Conservation (phyloP, 1,140 invertebrate species). For the Drosophila paulistorum region DNA sequence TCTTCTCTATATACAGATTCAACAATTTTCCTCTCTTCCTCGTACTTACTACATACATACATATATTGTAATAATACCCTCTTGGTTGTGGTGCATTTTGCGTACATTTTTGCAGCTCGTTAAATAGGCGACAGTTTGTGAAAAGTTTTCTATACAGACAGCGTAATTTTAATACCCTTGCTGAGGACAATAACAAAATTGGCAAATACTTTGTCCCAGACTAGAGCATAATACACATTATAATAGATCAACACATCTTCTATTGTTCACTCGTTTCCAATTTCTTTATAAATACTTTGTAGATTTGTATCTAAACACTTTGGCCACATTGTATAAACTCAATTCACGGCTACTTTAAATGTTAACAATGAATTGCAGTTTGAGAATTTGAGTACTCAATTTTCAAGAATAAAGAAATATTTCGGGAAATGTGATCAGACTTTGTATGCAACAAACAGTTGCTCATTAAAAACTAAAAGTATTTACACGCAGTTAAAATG, state of each 20-base stretch:
- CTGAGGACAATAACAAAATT: not conserved
- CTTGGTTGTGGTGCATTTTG: constrained; percentile 19
- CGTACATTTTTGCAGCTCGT: constrained; percentile 72
- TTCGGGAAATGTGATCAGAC: not conserved
- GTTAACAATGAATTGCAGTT: not conserved
- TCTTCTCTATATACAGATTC: constrained; percentile 39
- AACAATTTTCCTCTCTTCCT: constrained; percentile 31
- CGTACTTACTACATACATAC: constrained; percentile 2
- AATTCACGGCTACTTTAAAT: not conserved
- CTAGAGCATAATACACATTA: too few relatives aligned
- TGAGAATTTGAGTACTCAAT: too few relatives aligned
- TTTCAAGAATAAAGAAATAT: too few relatives aligned
- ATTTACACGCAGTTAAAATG: too few relatives aligned
- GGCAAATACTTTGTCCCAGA: not conserved
- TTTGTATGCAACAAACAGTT: not conserved
- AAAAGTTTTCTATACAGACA: constrained; percentile 12
- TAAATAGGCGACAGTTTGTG: constrained; percentile 72
- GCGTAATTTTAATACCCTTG: not conserved
- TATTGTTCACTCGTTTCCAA: not conserved
- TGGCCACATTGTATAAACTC: not conserved
- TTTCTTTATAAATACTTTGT: not conserved
- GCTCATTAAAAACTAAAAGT: not conserved
- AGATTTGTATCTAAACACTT: not conserved
- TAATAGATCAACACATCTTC: too few relatives aligned
- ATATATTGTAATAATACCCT: constrained; percentile 14